These are phyloP conservation scores for Microctonus hyperodae DNA, from an alignment of 2,888 invertebrate species.

Conservation along the genomic window DNA sequence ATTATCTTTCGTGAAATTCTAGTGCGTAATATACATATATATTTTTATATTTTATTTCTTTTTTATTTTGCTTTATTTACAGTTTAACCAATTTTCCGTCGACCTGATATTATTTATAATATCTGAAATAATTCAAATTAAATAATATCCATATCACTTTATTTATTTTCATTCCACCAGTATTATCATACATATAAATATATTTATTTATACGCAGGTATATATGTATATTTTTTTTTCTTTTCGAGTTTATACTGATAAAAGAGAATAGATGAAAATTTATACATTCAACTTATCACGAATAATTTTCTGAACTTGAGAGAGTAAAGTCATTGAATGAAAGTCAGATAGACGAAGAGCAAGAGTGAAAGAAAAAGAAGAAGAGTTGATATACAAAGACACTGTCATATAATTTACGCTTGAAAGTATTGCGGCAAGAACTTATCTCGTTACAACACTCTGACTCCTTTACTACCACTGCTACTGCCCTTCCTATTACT, in stretches of 20 bases:
- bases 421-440: conserved; percentile 28
- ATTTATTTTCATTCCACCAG: not conserved
- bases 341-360: not conserved
- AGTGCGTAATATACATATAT: conserved; percentile 30
- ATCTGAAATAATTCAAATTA: not conserved
- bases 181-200: too few relatives aligned
- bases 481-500: not conserved
- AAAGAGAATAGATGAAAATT: not conserved
- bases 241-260: not conserved
- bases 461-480: conserved; percentile 8
- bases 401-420: conserved; percentile 23
- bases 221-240: not conserved
- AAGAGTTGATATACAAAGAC: conserved; percentile 5
- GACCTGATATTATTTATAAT: not conserved
- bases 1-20: not conserved
- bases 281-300: not conserved
- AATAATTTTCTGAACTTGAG: not conserved
- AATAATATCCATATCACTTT: not conserved
- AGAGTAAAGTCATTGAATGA: not conserved
- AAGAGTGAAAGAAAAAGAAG: not conserved
- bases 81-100: not conserved
- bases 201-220: not conserved
- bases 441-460: conserved; percentile 30
- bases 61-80: not conserved
- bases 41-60: conserved; percentile 5